phyloP scores from a whole-genome alignment of 2,888 invertebrate genomes.

The Taphrorychus bicolor region DNA sequence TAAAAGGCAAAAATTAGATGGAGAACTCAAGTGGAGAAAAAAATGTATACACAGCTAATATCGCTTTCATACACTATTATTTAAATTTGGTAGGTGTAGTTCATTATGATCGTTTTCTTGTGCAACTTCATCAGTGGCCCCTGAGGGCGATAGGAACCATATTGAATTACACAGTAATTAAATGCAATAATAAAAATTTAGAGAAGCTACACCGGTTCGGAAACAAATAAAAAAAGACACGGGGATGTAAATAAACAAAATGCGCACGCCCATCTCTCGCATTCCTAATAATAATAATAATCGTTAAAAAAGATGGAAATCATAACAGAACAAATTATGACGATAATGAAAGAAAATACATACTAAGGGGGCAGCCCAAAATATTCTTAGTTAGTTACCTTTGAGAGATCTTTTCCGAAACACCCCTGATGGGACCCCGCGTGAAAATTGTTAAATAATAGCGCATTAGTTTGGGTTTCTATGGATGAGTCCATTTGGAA shows the following conservation, averaged over 20 bases:
- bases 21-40: conserved; percentile 47
- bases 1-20: conserved; percentile 53
- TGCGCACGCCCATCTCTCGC: conserved; percentile 56
- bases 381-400: conserved; percentile 76
- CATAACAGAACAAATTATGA: conserved; percentile 49
- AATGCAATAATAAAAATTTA: conserved; percentile 13
- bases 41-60: conserved; percentile 52
- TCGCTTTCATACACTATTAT: conserved; percentile 43
- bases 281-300: conserved; percentile 51
- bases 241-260: conserved; percentile 37
- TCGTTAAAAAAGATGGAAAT: conserved; percentile 45
- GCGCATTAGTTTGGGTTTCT: conserved; percentile 56
- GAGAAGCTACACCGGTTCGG: conserved; percentile 26
- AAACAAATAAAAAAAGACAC: conserved; percentile 15
- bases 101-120: conserved; percentile 6
- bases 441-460: conserved; percentile 62
- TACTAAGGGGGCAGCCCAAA: conserved; percentile 63
- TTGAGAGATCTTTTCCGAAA: conserved; percentile 97
- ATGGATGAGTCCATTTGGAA: background rate
- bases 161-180: conserved; percentile 19
- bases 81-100: conserved; percentile 26
- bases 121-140: background rate
- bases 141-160: too few species aligned
- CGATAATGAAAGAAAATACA: conserved; percentile 56
- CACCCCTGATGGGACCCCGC: conserved; percentile 75